phyloP scores from a whole-genome alignment of 2,797 vertebrate genomes.

The Danio tinwini region DNA sequence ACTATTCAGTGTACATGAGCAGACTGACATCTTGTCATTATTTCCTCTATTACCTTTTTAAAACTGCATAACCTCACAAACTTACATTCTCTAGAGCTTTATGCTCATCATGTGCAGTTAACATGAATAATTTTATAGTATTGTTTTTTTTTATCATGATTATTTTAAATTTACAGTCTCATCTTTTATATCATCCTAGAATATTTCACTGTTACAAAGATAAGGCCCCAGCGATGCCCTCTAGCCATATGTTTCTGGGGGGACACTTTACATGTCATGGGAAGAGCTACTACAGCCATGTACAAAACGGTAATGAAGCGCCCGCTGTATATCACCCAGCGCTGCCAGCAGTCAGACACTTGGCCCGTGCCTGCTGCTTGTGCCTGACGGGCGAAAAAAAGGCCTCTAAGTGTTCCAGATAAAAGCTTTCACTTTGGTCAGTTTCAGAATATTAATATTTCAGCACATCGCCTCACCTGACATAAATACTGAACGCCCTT shows the following conservation, averaged over 20 bases:
- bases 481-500: slow-evolving; percentile 80
- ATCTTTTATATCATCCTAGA: slow-evolving; percentile 13
- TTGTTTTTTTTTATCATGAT: no score
- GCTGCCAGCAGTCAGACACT: slow-evolving; percentile 55
- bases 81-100: no score
- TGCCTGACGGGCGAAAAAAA: slow-evolving; percentile 65
- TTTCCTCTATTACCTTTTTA: no score
- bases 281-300: slow-evolving; percentile 74
- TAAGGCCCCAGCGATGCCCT: slow-evolving; percentile 31
- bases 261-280: slow-evolving; percentile 73
- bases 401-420: slow-evolving; percentile 72
- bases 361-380: slow-evolving; percentile 70
- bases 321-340: slow-evolving; percentile 71
- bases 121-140: no score
- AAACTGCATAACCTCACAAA: no score
- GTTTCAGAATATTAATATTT: slow-evolving; percentile 86
- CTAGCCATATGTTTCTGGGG: slow-evolving; percentile 31
- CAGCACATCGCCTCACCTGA: slow-evolving; percentile 78
- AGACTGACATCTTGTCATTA: background rate
- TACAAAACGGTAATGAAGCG: slow-evolving; percentile 74
- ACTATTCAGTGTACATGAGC: background rate
- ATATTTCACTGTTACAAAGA: slow-evolving; percentile 2
- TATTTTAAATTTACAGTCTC: background rate
- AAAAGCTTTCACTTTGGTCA: slow-evolving; percentile 84
- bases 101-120: no score